Evolutionary conservation across 2,113 vertebrate genomes (phyloP).

Genomic region (Euleptes europaea): DNA sequence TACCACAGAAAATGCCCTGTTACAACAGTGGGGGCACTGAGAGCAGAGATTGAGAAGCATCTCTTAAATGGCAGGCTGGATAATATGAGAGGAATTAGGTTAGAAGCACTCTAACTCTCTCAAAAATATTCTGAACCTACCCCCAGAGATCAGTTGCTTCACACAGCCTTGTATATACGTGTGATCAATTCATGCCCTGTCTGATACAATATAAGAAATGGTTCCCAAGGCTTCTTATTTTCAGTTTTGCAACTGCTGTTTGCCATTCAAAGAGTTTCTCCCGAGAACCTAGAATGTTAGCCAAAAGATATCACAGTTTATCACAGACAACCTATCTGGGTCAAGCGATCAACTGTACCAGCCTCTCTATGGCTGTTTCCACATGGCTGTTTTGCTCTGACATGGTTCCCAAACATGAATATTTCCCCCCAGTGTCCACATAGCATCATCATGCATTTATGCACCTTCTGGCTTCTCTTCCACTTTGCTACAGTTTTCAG

Average conservation of each 20-base stretch:
- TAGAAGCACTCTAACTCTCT: background rate
- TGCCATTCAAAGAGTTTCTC: background rate
- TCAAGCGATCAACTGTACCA: background rate
- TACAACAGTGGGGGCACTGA: no score
- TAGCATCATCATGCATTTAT: no score
- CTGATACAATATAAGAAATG: background rate
- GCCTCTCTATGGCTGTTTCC: background rate
- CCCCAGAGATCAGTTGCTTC: background rate
- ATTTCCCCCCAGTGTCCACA: no score
- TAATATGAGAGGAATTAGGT: background rate
- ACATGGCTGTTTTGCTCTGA: no score
- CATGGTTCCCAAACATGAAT: no score
- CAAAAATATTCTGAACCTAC: background rate
- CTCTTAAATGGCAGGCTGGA: background rate
- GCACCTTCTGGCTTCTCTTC: no score
- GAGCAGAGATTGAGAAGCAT: no score
- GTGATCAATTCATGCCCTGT: background rate
- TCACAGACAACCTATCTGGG: background rate
- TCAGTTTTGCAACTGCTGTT: background rate
- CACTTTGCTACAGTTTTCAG: no score
- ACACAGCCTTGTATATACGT: background rate
- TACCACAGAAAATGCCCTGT: no score
- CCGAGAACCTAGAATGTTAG: background rate
- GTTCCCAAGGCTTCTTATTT: background rate
- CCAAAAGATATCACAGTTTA: no score